These are phyloP conservation scores for Notothenia coriiceps DNA, from an alignment of 2,113 vertebrate genomes.

Conservation along the genomic window DNA sequence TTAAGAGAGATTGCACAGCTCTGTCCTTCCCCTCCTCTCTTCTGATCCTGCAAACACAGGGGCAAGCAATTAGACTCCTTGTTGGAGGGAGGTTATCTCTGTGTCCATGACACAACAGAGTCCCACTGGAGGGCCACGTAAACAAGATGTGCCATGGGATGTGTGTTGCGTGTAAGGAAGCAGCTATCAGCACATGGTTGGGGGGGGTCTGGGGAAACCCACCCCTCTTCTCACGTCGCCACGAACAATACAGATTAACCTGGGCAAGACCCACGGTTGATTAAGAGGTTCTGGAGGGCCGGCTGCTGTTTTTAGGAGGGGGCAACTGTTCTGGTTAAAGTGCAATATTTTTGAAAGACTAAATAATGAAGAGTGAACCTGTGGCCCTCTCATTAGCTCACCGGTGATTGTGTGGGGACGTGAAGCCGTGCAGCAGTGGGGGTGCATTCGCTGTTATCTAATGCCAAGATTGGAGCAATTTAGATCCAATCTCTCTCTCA, in stretches of 20 bases:
- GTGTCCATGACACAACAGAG: constrained; percentile 58
- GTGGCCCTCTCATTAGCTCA: constrained; percentile 60
- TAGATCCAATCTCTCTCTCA: constrained; percentile 73
- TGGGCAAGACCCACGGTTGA: constrained; percentile 48
- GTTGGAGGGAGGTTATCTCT: constrained; percentile 71
- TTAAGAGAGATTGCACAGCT: constrained; percentile 16
- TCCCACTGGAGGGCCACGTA: constrained; percentile 44
- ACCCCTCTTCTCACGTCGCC: constrained; percentile 26
- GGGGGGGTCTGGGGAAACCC: constrained; percentile 20
- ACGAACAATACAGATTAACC: constrained; percentile 70
- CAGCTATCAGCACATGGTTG: constrained; percentile 48
- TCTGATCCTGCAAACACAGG: constrained; percentile 47
- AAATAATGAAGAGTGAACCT: constrained; percentile 66
- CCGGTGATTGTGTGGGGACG: constrained; percentile 53
- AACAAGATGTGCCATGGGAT: constrained; percentile 60
- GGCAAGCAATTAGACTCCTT: constrained; percentile 74
- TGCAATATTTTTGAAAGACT: constrained; percentile 62
- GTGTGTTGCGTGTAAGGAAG: constrained; percentile 51
- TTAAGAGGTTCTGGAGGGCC: constrained; percentile 48
- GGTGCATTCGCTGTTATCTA: constrained; percentile 52
- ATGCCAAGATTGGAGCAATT: constrained; percentile 73
- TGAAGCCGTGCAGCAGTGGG: constrained; percentile 29
- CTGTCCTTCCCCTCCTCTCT: constrained; percentile 23
- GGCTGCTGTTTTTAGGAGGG: constrained; percentile 40
- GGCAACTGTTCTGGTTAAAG: constrained; percentile 29